A percentile compares a stretch with the other conserved stretches of the same genome.
Conservation (phyloP, 2,797 vertebrate species). For the Amniataba percoides region DNA sequence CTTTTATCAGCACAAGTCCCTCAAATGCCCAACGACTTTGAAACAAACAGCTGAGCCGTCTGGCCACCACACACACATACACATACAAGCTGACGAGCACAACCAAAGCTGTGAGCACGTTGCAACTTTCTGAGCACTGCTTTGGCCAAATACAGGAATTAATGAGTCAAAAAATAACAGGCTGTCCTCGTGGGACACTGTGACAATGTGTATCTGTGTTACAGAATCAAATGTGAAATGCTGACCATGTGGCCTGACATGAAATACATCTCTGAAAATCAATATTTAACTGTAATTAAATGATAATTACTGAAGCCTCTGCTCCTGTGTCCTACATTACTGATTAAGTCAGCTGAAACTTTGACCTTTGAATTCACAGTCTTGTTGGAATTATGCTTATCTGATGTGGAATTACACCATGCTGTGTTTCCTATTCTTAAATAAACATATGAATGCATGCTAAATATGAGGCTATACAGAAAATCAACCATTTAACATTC, state of each 20-base stretch:
- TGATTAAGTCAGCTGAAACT: slow-evolving; percentile 15
- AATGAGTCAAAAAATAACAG: slow-evolving; percentile 63
- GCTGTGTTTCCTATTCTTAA: neutral
- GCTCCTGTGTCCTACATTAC: neutral
- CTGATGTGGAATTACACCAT: neutral
- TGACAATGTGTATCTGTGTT: slow-evolving; percentile 28
- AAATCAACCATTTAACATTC: slow-evolving; percentile 20
- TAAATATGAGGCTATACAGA: neutral
- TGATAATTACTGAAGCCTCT: neutral
- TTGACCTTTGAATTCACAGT: slow-evolving; percentile 18
- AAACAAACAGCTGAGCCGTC: slow-evolving; percentile 60
- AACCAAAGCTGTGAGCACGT: slow-evolving; percentile 45
- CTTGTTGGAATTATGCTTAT: slow-evolving; percentile 7
- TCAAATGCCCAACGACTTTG: slow-evolving; percentile 49
- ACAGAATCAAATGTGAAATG: slow-evolving; percentile 29
- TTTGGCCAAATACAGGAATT: slow-evolving; percentile 67
- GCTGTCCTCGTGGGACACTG: slow-evolving; percentile 41
- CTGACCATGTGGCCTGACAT: slow-evolving; percentile 2
- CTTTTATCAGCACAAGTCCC: slow-evolving; percentile 51
- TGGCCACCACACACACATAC: neutral
- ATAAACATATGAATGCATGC: neutral
- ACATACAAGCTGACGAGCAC: slow-evolving; percentile 31
- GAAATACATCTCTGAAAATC: neutral
- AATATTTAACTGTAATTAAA: no score
- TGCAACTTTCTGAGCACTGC: slow-evolving; percentile 53